Conservation (phyloP, 2,888 invertebrate genomes). For the Pammene fasciana region DNA sequence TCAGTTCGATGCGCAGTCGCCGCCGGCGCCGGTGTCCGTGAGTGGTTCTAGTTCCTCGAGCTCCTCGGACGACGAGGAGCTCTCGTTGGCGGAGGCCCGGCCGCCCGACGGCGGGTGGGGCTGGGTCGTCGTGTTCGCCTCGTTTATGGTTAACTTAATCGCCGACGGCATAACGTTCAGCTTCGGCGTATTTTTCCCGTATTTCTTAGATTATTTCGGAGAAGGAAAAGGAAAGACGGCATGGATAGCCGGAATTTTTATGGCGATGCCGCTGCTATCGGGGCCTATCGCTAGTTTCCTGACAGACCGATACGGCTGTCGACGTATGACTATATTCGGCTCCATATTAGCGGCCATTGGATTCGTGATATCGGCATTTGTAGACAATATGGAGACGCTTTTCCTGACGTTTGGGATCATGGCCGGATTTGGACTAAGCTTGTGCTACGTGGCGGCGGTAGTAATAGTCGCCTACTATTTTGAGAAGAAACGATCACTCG, state of each 20-base stretch:
- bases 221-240: slow-evolving; percentile 94
- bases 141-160: slow-evolving; percentile 94
- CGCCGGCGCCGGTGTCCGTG: slow-evolving; percentile 68
- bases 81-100: slow-evolving; percentile 85
- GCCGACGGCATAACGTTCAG: slow-evolving; percentile 97
- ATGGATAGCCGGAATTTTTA: slow-evolving; percentile 94
- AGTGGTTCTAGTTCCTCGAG: slow-evolving; percentile 76
- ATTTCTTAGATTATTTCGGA: slow-evolving; percentile 92
- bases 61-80: slow-evolving; percentile 85
- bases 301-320: slow-evolving; percentile 92
- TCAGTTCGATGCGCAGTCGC: slow-evolving; percentile 82
- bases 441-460: slow-evolving; percentile 95
- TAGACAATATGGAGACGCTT: slow-evolving; percentile 89
- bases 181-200: slow-evolving; percentile 94
- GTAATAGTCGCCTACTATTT: slow-evolving; percentile 96
- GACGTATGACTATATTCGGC: slow-evolving; percentile 90
- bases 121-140: slow-evolving; percentile 95
- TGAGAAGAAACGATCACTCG: slow-evolving; percentile 91
- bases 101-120: slow-evolving; percentile 96
- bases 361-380: slow-evolving; percentile 89
- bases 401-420: slow-evolving; percentile 92
- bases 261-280: slow-evolving; percentile 94
- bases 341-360: slow-evolving; percentile 89
- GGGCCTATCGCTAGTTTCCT: slow-evolving; percentile 93
- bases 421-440: slow-evolving; percentile 92